Base-by-base conservation (phyloP, 1,140 invertebrate genomes). In the Trichonephila clavipes region DNA sequence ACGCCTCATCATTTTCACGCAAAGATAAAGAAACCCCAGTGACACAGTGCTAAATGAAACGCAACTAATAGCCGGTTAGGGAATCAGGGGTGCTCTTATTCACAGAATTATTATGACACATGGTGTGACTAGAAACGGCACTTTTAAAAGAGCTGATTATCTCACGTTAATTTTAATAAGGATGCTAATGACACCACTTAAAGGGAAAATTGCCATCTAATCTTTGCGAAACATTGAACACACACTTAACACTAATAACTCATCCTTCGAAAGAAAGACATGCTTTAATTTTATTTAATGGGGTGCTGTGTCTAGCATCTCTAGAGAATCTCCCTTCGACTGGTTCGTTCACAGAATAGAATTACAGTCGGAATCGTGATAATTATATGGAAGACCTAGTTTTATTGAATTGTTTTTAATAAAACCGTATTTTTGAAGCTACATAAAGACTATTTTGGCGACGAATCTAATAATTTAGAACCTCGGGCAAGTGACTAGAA, bases 141-240 rank as follows among this genome's bases (percentile, higher is more conserved):
- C 72, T 77, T 19, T 77, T 28, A 16, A 28, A 77, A 28, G 16
- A 28, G 24, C 72, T 19, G 72, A 77, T 77, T 28, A 16, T 77
- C 72, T 28, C 72, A 77, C 72, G 72, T 77, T 77, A 34, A 77
- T 77, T 77, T 77, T 77, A 77, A 77, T 77, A 34, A 77, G 16
- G 72, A 77, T 77, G 18, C 72, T 77, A 77, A 77, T 77, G 72
- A 77, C 72, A 77, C 72, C 72, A 40, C 72, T 77, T 77, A 77
- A 77, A 40, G 72, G 34, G 72, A 34, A 77, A 77, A 77, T 77
- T 77, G 72, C 72, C 34, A 34, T 77, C 72, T 77, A 77, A 77
- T 77, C 72, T 77, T 16, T 28, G 72, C 24, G 72, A 77, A 77
- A 69, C 10, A 24, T 69, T 12, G 66, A 14, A 69, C 51, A 77